Conservation (phyloP, 2,113 vertebrate genomes). For the Nothobranchius furzeri region DNA sequence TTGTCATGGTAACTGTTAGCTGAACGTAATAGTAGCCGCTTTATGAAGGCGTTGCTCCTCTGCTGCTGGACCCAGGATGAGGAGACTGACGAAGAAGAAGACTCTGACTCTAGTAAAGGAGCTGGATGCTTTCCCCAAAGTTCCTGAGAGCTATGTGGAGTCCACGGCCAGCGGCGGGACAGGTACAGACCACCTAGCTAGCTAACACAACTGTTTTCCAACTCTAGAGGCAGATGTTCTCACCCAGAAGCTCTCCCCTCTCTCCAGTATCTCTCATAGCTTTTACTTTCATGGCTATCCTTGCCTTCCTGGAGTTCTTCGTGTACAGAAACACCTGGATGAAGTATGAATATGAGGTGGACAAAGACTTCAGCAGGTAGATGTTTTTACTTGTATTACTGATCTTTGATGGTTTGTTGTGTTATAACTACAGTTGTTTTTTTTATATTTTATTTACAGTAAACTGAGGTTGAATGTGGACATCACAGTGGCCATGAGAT, state of each 20-base stretch:
- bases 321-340: conserved; percentile 97
- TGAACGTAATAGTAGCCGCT: neutral
- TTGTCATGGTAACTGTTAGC: conserved; percentile 14
- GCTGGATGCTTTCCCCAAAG: conserved; percentile 96
- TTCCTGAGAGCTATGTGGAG: conserved; percentile 97
- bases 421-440: conserved; percentile 1
- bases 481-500: conserved; percentile 98
- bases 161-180: conserved; percentile 83
- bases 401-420: neutral
- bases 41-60: conserved; percentile 29
- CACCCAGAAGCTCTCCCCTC: neutral
- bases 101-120: conserved; percentile 94
- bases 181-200: conserved; percentile 38
- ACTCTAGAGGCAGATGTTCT: neutral
- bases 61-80: conserved; percentile 82
- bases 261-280: conserved; percentile 91
- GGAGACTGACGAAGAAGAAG: conserved; percentile 93
- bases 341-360: conserved; percentile 98
- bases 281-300: conserved; percentile 89
- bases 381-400: neutral
- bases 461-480: conserved; percentile 97
- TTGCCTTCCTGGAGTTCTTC: conserved; percentile 94
- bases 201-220: neutral
- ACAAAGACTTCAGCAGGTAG: conserved; percentile 96
- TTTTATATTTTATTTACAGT: conserved; percentile 72